A percentile compares a stretch with the other conserved stretches of the same genome.
phyloP scores from a whole-genome alignment of 2,797 vertebrate genomes.

The Mallotus villosus region DNA sequence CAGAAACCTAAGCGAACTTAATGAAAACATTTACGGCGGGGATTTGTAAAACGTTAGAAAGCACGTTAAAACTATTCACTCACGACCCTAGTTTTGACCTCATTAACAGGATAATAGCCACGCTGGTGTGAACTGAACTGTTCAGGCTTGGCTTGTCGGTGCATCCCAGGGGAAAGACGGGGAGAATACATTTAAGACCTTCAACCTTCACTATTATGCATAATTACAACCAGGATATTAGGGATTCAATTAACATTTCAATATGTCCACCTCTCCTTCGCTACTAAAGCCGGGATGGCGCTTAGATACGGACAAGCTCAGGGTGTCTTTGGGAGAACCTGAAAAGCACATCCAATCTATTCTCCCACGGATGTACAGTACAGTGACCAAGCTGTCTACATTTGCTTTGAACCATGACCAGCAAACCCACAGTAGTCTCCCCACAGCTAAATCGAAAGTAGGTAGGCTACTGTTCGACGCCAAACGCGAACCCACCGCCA shows the following conservation, averaged over 20 bases:
- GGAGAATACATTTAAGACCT: background rate
- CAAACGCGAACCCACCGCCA: too few relatives aligned
- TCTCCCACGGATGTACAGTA: too few relatives aligned
- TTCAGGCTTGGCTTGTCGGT: too few relatives aligned
- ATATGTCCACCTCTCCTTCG: background rate
- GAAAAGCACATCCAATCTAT: background rate
- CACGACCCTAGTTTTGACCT: background rate
- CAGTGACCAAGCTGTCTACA: too few relatives aligned
- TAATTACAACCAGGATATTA: background rate
- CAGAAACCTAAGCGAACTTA: background rate
- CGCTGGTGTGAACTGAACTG: too few relatives aligned
- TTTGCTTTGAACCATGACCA: too few relatives aligned
- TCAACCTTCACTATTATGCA: background rate
- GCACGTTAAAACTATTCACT: background rate
- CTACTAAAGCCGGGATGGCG: background rate
- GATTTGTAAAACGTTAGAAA: background rate
- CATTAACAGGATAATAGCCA: background rate
- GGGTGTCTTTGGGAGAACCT: background rate
- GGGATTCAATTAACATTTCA: slow-evolving; percentile 1
- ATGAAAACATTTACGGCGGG: background rate
- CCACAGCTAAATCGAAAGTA: too few relatives aligned
- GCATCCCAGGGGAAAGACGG: too few relatives aligned
- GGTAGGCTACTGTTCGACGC: too few relatives aligned
- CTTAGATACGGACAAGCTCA: background rate
- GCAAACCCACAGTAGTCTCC: too few relatives aligned